Percentiles rank a stretch among this genome's conserved stretches.
Conservation (phyloP, 1,140 invertebrate species). For the Ceratoteleas bidentatus region DNA sequence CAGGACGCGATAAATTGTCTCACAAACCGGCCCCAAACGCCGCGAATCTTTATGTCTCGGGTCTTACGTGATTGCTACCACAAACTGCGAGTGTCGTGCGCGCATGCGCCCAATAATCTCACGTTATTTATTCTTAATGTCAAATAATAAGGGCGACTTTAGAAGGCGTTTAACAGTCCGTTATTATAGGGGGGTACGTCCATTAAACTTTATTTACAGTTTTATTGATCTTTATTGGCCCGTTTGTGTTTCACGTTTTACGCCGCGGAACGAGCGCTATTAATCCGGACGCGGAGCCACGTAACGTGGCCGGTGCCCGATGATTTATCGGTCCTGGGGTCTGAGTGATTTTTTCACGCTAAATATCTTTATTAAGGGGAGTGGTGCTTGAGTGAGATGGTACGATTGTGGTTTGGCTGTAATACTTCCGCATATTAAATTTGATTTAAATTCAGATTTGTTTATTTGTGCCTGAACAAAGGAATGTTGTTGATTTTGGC, state of each 20-base stretch:
- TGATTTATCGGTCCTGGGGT: background rate
- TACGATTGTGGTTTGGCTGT: too few relatives aligned
- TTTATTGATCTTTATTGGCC: conserved; percentile 29
- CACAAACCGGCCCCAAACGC: conserved; percentile 35
- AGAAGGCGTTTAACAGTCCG: conserved; percentile 15
- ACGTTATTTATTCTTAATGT: conserved; percentile 39
- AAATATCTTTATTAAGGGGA: too few relatives aligned
- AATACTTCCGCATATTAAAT: background rate
- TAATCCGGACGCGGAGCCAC: background rate
- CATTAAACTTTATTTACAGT: conserved; percentile 31
- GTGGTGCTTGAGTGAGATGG: too few relatives aligned
- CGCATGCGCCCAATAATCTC: conserved; percentile 30
- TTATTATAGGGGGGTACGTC: conserved; percentile 19
- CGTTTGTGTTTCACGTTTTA: conserved; percentile 11
- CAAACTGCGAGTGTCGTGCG: conserved; percentile 30
- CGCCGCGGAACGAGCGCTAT: conserved; percentile 4
- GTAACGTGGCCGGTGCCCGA: too few relatives aligned
- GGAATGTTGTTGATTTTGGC: too few relatives aligned
- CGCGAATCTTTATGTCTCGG: conserved; percentile 36
- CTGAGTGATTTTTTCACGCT: background rate
- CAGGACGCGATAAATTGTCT: conserved; percentile 34
- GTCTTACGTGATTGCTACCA: conserved; percentile 41
- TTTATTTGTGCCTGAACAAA: too few relatives aligned
- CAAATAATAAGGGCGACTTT: conserved; percentile 32
- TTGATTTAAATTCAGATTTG: background rate